These are phyloP conservation scores for Agelas oroides DNA, from an alignment of 37 sponge, comb jelly and placozoan genomes.

Conservation along the genomic window DNA sequence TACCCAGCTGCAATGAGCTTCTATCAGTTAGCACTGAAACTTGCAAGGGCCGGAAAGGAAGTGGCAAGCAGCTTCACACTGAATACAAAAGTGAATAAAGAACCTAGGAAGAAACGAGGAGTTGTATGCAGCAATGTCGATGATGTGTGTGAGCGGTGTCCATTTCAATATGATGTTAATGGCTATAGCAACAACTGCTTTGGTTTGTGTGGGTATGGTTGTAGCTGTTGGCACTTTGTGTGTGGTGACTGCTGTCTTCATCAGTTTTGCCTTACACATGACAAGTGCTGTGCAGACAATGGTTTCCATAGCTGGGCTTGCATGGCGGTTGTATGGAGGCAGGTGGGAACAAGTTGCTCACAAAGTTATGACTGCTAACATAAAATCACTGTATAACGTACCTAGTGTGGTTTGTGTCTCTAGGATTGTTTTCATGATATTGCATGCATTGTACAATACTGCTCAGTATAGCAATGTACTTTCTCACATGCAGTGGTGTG, in stretches of 20 bases:
- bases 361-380: too few species aligned
- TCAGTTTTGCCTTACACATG: not conserved
- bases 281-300: not conserved
- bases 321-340: too few species aligned
- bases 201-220: constrained; percentile 1
- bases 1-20: not conserved
- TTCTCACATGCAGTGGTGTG: too few species aligned
- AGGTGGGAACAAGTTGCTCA: too few species aligned
- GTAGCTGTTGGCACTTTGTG: not conserved
- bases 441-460: too few species aligned
- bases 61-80: not conserved
- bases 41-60: not conserved
- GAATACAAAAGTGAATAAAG: not conserved
- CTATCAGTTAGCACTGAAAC: not conserved
- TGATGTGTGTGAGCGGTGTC: not conserved
- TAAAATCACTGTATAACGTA: too few species aligned
- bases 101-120: not conserved
- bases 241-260: constrained; percentile 19
- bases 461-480: too few species aligned
- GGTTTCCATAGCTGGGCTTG: not conserved
- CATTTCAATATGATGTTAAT: not conserved
- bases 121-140: not conserved
- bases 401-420: too few species aligned
- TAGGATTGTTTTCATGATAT: too few species aligned
- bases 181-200: not conserved